phyloP scores from a whole-genome alignment of 2,797 vertebrate species.

The Gephyroberyx darwinii region DNA sequence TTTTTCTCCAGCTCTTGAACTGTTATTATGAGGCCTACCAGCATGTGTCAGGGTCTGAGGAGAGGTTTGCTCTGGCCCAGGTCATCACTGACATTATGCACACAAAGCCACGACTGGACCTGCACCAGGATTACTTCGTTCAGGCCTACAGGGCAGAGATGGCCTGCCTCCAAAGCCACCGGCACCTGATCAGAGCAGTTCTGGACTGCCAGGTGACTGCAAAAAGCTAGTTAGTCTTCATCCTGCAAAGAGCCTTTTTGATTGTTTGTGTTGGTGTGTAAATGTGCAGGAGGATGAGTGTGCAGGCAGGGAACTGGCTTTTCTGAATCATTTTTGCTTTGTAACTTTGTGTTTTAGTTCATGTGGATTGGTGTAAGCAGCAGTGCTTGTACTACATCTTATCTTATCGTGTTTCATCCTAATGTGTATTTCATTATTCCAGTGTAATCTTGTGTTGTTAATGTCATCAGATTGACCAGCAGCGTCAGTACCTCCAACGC shows the following conservation, averaged over 20 bases:
- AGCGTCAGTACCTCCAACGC: conserved; percentile 76
- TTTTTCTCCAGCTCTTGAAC: conserved; percentile 77
- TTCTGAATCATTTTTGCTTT: too few relatives aligned
- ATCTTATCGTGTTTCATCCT: too few relatives aligned
- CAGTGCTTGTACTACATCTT: too few relatives aligned
- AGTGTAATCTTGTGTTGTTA: conserved; percentile 9
- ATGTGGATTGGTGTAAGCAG: too few relatives aligned
- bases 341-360: too few relatives aligned
- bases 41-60: conserved; percentile 77
- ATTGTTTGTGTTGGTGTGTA: not conserved
- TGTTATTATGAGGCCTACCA: conserved; percentile 84
- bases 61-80: conserved; percentile 78
- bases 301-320: too few relatives aligned
- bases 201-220: conserved; percentile 76
- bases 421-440: too few relatives aligned
- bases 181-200: conserved; percentile 72
- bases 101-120: conserved; percentile 76
- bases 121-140: conserved; percentile 75
- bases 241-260: too few relatives aligned
- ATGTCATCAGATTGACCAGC: conserved; percentile 74
- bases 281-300: not conserved
- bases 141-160: conserved; percentile 74
- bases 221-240: not conserved
- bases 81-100: conserved; percentile 78
- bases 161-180: conserved; percentile 77